Evolutionary conservation across 2,797 vertebrate genomes (phyloP), one percentile per base, ranked within the genome.

Genomic region (Valencia hispanica): DNA sequence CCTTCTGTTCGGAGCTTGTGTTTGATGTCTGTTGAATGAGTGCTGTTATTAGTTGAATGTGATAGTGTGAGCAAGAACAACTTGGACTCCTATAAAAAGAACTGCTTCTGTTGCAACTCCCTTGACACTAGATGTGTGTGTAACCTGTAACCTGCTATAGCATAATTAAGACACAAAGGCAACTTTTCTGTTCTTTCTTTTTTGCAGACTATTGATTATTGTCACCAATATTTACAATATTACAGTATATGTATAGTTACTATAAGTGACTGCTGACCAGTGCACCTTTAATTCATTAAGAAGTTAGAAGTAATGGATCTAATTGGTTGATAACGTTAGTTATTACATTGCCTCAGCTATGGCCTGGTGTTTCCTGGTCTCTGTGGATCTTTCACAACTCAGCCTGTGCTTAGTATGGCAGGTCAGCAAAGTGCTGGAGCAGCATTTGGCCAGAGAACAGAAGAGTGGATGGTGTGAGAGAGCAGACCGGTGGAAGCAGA

Each of bases 371-470:
- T 74, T 83, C 68, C 79, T 68, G 72, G 81, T 79, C 68, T 77
- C 79, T 65, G 79, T 84, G 86, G 75, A 87, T 89, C 77, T 80
- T 71, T 88, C 66, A 72, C 68, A 75, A 76, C 81, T 86, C 89
- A 87, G 83, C 83, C 88, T 81, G 61, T 90, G 93, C 90, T 91
- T 92, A 91, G 93, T 81, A 84, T 92, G 88, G 93, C 91, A 87
- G 89, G 92, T 94, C 92, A 91, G 91, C 86, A 94, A 94, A 94
- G 89, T 94, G 93, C 94, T 91, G 70, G 88, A 88, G 82, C 90
- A 95, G 93, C 92, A 93, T 91, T 95, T 94, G 92, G 92, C 92
- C 88, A 10, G 77, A 90, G 88, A 90, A 86, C 75, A 87, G 79
- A 89, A 77, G 75, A 89, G 86, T 79, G 86, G 78, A 90, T 78